phyloP scores from a whole-genome alignment of 2,797 vertebrate species.

The Eupleurogrammus muticus region DNA sequence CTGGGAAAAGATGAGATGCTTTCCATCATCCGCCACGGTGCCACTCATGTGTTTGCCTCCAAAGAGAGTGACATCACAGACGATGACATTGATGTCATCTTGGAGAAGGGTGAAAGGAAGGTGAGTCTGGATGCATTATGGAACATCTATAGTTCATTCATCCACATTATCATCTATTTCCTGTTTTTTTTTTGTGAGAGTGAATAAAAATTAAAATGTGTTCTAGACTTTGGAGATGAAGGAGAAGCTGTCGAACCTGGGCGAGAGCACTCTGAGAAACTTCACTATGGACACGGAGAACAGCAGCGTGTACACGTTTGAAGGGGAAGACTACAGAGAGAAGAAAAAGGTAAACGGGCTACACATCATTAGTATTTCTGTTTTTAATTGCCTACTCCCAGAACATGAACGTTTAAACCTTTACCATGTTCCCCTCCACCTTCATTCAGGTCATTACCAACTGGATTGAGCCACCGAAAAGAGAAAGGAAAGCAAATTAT shows the following conservation, averaged over 20 bases:
- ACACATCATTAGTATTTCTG: not conserved
- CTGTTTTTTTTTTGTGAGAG: not conserved
- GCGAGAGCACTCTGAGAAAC: slow-evolving; percentile 95
- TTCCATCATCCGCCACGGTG: slow-evolving; percentile 98
- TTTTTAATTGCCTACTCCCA: not conserved
- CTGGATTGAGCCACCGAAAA: slow-evolving; percentile 99
- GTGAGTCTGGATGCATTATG: slow-evolving; percentile 65
- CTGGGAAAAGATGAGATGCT: slow-evolving; percentile 99
- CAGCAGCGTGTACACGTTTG: slow-evolving; percentile 96
- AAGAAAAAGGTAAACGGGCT: slow-evolving; percentile 93
- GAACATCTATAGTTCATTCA: not conserved
- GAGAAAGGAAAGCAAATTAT: slow-evolving; percentile 98
- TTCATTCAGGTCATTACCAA: slow-evolving; percentile 92
- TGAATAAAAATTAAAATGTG: not conserved
- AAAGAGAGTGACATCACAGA: slow-evolving; percentile 99
- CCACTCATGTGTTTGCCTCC: slow-evolving; percentile 97
- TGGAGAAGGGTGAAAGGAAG: slow-evolving; percentile 97
- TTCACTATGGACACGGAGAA: slow-evolving; percentile 98
- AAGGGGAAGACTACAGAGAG: slow-evolving; percentile 99
- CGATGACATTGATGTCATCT: slow-evolving; percentile 95
- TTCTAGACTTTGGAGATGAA: slow-evolving; percentile 95
- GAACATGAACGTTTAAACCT: not conserved
- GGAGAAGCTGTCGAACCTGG: slow-evolving; percentile 94
- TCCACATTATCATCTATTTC: not conserved
- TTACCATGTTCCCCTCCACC: slow-evolving; percentile 11